phyloP scores from a whole-genome alignment of 2,797 vertebrate genomes.

The Borostomias antarcticus region DNA sequence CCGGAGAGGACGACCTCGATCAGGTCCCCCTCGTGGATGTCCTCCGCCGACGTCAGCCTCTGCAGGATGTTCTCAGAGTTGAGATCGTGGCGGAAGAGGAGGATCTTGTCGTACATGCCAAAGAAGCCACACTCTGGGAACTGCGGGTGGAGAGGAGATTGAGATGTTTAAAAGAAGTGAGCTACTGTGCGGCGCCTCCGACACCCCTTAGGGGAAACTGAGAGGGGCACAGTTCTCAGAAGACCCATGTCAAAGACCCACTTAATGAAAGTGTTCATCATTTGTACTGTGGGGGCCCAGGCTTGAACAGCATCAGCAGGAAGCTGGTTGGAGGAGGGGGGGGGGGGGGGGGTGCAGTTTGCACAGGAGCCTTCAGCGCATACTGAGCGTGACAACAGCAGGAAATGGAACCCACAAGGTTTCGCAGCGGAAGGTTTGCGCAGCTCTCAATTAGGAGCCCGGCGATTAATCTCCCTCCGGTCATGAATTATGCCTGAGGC shows the following conservation, averaged over 20 bases:
- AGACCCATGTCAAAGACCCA: background rate
- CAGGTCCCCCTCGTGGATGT: conserved; percentile 84
- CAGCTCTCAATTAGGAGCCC: conserved; percentile 22
- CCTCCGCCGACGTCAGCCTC: conserved; percentile 83
- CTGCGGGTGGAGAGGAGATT: conserved; percentile 62
- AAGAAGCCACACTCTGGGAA: conserved; percentile 93
- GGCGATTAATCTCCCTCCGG: conserved; percentile 5
- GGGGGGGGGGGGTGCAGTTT: background rate
- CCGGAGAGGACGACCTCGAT: conserved; percentile 86
- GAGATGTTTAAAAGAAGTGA: too few relatives aligned
- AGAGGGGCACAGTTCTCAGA: too few relatives aligned
- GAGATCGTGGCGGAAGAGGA: conserved; percentile 90
- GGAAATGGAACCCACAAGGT: conserved; percentile 39
- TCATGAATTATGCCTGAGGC: conserved; percentile 57
- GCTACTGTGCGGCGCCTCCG: background rate
- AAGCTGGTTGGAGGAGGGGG: conserved; percentile 10
- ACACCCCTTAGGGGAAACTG: background rate
- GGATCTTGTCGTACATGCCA: conserved; percentile 93
- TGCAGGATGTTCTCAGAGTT: conserved; percentile 90
- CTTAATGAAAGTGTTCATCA: background rate
- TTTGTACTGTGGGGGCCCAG: background rate
- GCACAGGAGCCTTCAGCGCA: conserved; percentile 6
- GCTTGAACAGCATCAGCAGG: conserved; percentile 20
- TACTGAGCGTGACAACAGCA: conserved; percentile 1
- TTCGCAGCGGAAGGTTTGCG: conserved; percentile 21